Evolutionary conservation across 30 jellyfish, hydroid and myxozoan genomes (phyloP).

Genomic region (Clytia hemisphaerica): DNA sequence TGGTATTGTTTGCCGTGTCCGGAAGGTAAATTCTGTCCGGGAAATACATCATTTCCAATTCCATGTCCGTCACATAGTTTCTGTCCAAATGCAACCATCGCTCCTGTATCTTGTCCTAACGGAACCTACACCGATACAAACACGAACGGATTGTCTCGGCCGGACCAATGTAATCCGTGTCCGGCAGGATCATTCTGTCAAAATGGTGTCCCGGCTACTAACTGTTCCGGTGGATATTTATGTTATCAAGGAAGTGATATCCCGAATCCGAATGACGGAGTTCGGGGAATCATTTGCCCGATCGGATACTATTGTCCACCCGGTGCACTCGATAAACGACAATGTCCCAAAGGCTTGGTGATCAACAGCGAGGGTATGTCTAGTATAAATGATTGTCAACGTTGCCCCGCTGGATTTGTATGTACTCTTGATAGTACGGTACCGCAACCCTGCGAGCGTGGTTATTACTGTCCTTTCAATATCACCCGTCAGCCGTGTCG

Average conservation of each 20-base stretch:
- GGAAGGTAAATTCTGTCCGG: conserved; percentile 74
- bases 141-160: conserved; percentile 58
- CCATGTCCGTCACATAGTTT: conserved; percentile 79
- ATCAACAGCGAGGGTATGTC: conserved; percentile 45
- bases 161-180: conserved; percentile 75
- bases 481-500: conserved; percentile 24
- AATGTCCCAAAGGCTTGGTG: conserved; percentile 88
- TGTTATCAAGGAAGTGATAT: conserved; percentile 55
- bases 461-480: conserved; percentile 32
- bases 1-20: conserved; percentile 63
- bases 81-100: conserved; percentile 62
- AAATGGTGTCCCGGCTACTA: conserved; percentile 69
- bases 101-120: conserved; percentile 77
- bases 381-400: conserved; percentile 71
- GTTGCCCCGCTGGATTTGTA: conserved; percentile 85
- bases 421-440: conserved; percentile 45
- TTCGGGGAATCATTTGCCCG: conserved; percentile 51
- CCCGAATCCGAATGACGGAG: conserved; percentile 69
- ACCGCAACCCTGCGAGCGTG: conserved; percentile 36
- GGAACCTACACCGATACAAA: conserved; percentile 72
- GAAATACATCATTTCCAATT: conserved; percentile 62
- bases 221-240: conserved; percentile 69
- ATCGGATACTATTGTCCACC: conserved; percentile 92
- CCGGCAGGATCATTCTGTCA: conserved; percentile 71
- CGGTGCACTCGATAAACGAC: conserved; percentile 63